Evolutionary conservation across 2,888 invertebrate species (phyloP).

Genomic region (Nezara viridula): DNA sequence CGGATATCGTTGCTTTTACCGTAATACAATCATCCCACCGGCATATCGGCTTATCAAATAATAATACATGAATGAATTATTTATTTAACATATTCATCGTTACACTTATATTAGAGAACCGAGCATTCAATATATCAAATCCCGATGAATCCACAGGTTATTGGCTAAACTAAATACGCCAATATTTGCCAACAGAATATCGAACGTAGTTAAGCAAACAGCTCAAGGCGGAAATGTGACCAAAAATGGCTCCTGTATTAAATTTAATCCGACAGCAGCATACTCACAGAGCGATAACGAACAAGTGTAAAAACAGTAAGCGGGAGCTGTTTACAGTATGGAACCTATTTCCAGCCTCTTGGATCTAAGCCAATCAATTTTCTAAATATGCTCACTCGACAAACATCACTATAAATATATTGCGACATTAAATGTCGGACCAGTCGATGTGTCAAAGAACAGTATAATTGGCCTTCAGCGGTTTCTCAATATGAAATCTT

Average conservation of each 20-base stretch:
- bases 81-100: too few relatives aligned
- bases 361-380: neutral
- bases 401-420: conserved; percentile 29
- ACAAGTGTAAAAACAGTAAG: neutral
- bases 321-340: neutral
- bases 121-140: neutral
- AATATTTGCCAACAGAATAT: neutral
- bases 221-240: neutral
- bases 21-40: too few relatives aligned
- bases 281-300: neutral
- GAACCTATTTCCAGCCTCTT: conserved; percentile 5
- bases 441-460: neutral
- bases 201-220: neutral
- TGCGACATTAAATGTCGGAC: neutral
- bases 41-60: too few relatives aligned
- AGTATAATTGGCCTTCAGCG: neutral
- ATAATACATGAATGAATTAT: too few relatives aligned
- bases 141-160: neutral
- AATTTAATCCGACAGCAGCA: neutral
- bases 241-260: neutral
- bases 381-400: conserved; percentile 26
- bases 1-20: too few relatives aligned
- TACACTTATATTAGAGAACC: too few relatives aligned
- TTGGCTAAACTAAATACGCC: neutral
- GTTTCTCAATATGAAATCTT: neutral